Evolutionary conservation across 2,888 invertebrate genomes (phyloP), one percentile per base, ranked within the genome.

Genomic region (Halocaridina rubra): DNA sequence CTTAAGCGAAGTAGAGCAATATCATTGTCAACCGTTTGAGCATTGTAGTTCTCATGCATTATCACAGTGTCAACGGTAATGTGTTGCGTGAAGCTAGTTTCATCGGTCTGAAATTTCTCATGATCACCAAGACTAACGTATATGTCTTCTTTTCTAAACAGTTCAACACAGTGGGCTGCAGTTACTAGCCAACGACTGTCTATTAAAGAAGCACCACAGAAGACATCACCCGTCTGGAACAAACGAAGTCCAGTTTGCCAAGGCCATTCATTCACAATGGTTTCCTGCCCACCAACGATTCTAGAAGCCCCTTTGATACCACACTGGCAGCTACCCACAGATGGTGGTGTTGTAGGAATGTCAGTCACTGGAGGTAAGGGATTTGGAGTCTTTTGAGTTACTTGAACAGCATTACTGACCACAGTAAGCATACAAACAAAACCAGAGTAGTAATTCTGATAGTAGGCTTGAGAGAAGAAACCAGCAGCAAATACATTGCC

Each of bases 1-100:
- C 39, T 33, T 67, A 88, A 57, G 27, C 27, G 39, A 5, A 88
- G 22, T 4, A 88, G 72, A 19, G 87, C 88, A 19, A 88, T 88
- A 64, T 88, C 87, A 64, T 86, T 75, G 24, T 78, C 57, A 3
- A 39, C 57, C 2, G 74, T 29, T n/a, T 10, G 7, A 5, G 71
- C 2, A 10, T 76, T 10, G 57, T 75, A 86, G 7, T 57, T 33
- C 13, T 77, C 74, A 30, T 86, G 81, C 0, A 29, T 13, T 13
- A 86, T 69, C 13, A 67, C 16, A 19, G 33, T 22, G 24, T 29
- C 57, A 3, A 86, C 27, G 3, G 19, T 13, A 4, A 77, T 27
- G 7, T 4, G 13, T 3, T 24, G 22, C 27, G 33, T 57, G 53
- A 22, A 76, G 2, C 27, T 33, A 16, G 74, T 78, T 13, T 53